Evolutionary conservation across 2,797 vertebrate genomes (phyloP).

Genomic region (Mormyrops attenuatus): DNA sequence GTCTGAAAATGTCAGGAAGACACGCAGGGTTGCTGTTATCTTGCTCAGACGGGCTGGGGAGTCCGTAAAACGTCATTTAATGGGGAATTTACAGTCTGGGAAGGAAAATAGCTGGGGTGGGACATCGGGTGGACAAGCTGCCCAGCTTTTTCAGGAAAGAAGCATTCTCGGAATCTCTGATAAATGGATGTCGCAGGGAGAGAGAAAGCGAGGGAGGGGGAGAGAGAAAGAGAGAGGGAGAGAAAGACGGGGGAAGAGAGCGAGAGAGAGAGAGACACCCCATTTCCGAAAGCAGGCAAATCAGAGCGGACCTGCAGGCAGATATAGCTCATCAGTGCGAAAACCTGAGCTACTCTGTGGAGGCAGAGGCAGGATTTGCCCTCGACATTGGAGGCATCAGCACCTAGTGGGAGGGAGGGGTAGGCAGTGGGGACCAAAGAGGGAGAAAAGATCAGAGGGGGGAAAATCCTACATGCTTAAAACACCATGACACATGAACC

Average conservation of each 20-base stretch:
- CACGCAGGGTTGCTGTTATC: constrained; percentile 15
- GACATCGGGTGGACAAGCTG: constrained; percentile 7
- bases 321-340: background rate
- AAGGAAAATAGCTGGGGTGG: constrained; percentile 1
- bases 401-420: background rate
- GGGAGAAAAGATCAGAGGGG: background rate
- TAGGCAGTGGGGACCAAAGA: background rate
- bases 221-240: background rate
- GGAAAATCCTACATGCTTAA: background rate
- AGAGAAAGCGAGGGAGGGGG: background rate
- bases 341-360: background rate
- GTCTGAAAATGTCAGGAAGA: background rate
- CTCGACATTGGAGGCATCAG: background rate
- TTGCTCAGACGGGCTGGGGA: constrained; percentile 1
- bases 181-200: background rate
- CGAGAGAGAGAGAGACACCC: background rate
- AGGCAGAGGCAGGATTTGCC: background rate
- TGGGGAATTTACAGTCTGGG: constrained; percentile 7
- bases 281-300: background rate
- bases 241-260: background rate
- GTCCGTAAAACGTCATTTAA: background rate
- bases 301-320: background rate
- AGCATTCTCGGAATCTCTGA: background rate
- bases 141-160: background rate
- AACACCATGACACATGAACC: constrained; percentile 29